Conservation (phyloP, 2,113 vertebrate species). For the Noturus placidus region DNA sequence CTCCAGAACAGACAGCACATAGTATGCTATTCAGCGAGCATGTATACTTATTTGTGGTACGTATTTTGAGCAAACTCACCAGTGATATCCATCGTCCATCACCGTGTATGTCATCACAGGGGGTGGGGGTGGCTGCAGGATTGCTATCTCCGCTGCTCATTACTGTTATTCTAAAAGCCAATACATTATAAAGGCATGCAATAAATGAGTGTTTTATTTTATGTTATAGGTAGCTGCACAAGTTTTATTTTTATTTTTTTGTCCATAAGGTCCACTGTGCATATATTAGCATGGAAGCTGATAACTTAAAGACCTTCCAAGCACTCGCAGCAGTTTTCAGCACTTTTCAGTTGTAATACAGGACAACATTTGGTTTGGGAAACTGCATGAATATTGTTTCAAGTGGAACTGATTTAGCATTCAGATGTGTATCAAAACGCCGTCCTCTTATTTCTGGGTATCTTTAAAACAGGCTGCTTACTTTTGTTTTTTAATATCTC, state of each 20-base stretch:
- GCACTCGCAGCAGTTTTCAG: not conserved
- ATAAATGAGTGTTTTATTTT: not conserved
- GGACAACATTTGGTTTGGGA: not conserved
- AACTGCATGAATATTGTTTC: not conserved
- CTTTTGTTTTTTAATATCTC: not conserved
- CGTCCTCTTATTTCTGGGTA: not conserved
- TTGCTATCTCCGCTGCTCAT: constrained; percentile 81
- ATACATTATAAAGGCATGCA: not conserved
- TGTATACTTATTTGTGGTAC: not conserved
- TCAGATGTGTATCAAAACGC: not conserved
- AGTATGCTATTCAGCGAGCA: not conserved
- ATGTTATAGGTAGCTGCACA: not conserved
- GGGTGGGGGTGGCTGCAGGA: constrained; percentile 82
- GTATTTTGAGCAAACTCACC: constrained; percentile 67
- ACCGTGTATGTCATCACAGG: constrained; percentile 78
- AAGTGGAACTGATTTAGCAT: not conserved
- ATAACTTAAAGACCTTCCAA: not conserved
- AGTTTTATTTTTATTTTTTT: not conserved
- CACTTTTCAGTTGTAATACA: not conserved
- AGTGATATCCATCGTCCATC: constrained; percentile 90
- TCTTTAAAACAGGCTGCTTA: not conserved
- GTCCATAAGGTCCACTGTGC: not conserved
- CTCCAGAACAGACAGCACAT: not conserved
- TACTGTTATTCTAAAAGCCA: constrained; percentile 30
- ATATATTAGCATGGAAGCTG: not conserved